Conservation (phyloP, 92 coral and sea anemone genomes). For the Micromussa lordhowensis region DNA sequence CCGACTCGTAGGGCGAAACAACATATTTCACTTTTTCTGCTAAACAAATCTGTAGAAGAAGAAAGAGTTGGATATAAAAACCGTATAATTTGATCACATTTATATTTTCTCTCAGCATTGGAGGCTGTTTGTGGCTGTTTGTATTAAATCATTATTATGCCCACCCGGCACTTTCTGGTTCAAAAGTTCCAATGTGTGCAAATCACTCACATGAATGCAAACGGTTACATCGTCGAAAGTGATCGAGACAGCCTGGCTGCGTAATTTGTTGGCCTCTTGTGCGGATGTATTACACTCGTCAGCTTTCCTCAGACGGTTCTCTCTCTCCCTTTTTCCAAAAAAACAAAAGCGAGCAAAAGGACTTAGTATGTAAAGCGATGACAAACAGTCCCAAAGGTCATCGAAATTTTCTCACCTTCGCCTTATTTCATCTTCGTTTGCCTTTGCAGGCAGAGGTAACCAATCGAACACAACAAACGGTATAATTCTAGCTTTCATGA, state of each 20-base stretch:
- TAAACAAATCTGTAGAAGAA: conserved; percentile 3
- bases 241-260: conserved; percentile 62
- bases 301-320: conserved; percentile 32
- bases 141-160: neutral
- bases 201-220: conserved; percentile 49
- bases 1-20: conserved; percentile 60
- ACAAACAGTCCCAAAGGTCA: neutral
- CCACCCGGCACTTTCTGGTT: neutral
- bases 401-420: neutral
- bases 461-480: conserved; percentile 10
- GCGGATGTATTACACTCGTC: conserved; percentile 1
- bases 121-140: neutral
- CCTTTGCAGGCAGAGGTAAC: conserved; percentile 11
- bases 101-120: too few species aligned
- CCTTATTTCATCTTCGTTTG: conserved; percentile 7
- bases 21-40: neutral
- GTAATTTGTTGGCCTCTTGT: conserved; percentile 37
- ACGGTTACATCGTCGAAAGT: conserved; percentile 42
- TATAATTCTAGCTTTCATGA: neutral
- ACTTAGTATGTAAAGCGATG: neutral
- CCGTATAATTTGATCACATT: neutral
- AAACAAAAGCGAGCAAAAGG: neutral
- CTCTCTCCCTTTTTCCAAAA: conserved; percentile 34
- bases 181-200: too few species aligned
- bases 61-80: neutral